Evolutionary conservation across 2,797 vertebrate species (phyloP), one percentile per base, ranked within the genome.

Genomic region (Ibycter americanus): DNA sequence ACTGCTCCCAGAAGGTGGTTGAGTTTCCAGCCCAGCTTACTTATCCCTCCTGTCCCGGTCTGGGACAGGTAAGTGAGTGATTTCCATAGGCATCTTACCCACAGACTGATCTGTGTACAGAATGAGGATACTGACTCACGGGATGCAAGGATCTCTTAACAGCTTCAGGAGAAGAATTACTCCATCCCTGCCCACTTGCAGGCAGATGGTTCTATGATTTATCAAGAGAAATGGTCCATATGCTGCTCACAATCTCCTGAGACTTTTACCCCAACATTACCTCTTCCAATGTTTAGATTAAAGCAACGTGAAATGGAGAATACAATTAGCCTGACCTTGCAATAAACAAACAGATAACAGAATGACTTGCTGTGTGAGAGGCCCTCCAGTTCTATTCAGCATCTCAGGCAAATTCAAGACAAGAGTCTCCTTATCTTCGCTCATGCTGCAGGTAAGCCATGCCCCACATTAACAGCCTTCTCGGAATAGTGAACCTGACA

Each of bases 311-410:
- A 83, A 94, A 95, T 26, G 34, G 38, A 86, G 55, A 93, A 47
- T 71, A 76, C 91, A 89, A 97, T 97, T 90, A 92, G 83, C 77
- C 15, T 97, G 93, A 97, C 95, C 90, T 97, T 97, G 92, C 77
- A 87, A 73, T 62, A 94, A 94, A 82, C 47, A 95, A 92, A 85
- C 65, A 91, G 31, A 71, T 96, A 97, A 96, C 86, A 96, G 95
- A 97, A 83, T 86, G 90, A 96, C 93, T 97, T 94, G 76, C 86
- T 97, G 79, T 86, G 88, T 95, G 25, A 94, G 91, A 97, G 81
- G 73, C 90, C 90, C 93, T 96, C 71, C 56, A 83, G 85, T 95
- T 87, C 90, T 89, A 89, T 93, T 91, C 56, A 97, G 67, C 91
- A 81, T 83, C 70, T 89, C 54, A 47, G 59, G 52, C 67, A 93